Evolutionary conservation across 2,888 invertebrate genomes (phyloP).

Genomic region (Epistrophe grossulariae): DNA sequence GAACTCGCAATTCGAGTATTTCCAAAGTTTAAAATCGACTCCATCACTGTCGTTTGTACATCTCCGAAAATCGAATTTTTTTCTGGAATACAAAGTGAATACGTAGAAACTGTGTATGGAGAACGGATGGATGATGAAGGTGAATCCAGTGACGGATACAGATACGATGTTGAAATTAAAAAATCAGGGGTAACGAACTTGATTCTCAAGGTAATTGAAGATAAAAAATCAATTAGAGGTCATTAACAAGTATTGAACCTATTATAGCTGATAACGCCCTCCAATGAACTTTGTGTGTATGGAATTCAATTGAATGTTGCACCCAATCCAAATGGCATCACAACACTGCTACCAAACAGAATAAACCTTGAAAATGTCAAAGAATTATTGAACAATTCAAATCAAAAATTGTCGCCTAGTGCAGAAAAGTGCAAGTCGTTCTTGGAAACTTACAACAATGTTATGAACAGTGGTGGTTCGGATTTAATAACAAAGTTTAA

Average conservation of each 20-base stretch:
- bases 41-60: conserved; percentile 80
- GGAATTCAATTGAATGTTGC: conserved; percentile 80
- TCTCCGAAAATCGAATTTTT: conserved; percentile 81
- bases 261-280: conserved; percentile 78
- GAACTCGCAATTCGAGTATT: conserved; percentile 79
- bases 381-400: conserved; percentile 78
- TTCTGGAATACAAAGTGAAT: conserved; percentile 80
- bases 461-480: conserved; percentile 22
- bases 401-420: conserved; percentile 77
- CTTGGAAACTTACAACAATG: conserved; percentile 76
- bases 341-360: conserved; percentile 77
- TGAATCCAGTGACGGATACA: conserved; percentile 79
- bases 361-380: conserved; percentile 81
- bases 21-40: conserved; percentile 79
- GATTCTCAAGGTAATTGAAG: conserved; percentile 78
- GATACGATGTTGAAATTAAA: conserved; percentile 81
- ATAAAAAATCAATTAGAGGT: conserved; percentile 37
- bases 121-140: conserved; percentile 75
- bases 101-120: conserved; percentile 81
- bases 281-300: conserved; percentile 81
- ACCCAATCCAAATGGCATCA: conserved; percentile 81
- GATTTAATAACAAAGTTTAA: conserved; percentile 57
- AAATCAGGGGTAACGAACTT: conserved; percentile 80
- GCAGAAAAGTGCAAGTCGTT: conserved; percentile 80
- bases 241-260: not conserved